A percentile compares a stretch with the other conserved stretches of the same genome.
These are phyloP conservation scores for Cheirogaleus major DNA, from an alignment of 2,797 vertebrate species.

Conservation along the genomic window DNA sequence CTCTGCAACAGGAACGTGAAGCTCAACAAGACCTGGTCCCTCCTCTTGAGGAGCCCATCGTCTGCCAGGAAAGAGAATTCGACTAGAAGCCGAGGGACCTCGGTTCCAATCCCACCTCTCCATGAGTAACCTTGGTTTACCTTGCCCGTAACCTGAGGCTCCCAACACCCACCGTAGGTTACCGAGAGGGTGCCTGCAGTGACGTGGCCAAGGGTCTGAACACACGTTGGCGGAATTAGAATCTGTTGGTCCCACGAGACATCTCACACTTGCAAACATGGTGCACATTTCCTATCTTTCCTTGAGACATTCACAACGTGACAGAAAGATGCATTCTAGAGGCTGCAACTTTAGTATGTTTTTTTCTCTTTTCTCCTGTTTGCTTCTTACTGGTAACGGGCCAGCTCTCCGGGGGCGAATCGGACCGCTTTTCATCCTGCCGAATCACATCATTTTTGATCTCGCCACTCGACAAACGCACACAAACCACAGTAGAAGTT, in stretches of 20 bases:
- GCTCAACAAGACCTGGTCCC: neutral
- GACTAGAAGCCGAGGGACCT: neutral
- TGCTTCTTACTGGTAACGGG: neutral
- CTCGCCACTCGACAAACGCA: neutral
- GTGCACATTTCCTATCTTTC: fast-evolving
- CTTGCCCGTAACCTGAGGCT: neutral
- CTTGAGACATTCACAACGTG: fast-evolving
- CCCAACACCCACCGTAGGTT: fast-evolving
- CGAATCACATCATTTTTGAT: neutral
- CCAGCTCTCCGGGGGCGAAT: neutral
- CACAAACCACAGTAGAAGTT: neutral
- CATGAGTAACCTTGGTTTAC: neutral
- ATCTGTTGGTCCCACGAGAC: neutral
- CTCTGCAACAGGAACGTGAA: neutral
- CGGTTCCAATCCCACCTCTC: neutral
- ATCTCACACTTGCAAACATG: fast-evolving
- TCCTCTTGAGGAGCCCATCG: neutral
- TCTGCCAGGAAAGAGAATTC: neutral
- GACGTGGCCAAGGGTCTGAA: neutral
- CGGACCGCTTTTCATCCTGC: neutral
- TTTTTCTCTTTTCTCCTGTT: neutral
- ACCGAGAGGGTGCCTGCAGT: fast-evolving
- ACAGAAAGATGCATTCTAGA: neutral
- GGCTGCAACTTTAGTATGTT: fast-evolving
- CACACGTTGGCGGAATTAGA: fast-evolving